A percentile compares a stretch with the other conserved stretches of the same genome.
Conservation (phyloP, 2,797 vertebrate genomes). For the Scyliorhinus canicula region DNA sequence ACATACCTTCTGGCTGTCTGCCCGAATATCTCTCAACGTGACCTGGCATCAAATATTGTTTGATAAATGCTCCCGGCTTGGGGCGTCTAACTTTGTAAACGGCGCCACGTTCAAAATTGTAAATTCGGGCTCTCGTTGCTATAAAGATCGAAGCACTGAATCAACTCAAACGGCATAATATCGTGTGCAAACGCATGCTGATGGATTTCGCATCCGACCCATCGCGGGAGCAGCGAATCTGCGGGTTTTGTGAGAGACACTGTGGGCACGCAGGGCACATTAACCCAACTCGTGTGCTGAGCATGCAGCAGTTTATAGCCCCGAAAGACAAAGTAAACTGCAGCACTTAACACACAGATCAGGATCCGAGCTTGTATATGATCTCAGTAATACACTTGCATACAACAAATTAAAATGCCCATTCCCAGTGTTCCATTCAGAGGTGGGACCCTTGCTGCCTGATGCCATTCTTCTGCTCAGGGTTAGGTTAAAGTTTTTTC, state of each 20-base stretch:
- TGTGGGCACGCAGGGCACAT: background rate
- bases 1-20: too few species aligned
- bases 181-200: background rate
- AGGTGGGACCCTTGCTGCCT: slow-evolving; percentile 50
- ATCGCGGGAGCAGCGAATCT: background rate
- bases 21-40: too few species aligned
- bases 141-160: background rate
- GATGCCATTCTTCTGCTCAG: slow-evolving; percentile 52
- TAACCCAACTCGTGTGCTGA: background rate
- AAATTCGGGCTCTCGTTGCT: background rate
- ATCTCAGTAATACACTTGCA: background rate
- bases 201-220: background rate
- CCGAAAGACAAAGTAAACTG: background rate
- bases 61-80: too few species aligned
- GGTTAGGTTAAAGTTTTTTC: slow-evolving; percentile 53
- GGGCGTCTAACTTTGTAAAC: background rate
- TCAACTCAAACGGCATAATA: background rate
- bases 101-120: background rate
- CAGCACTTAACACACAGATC: background rate
- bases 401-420: slow-evolving; percentile 24
- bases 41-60: too few species aligned
- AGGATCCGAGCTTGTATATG: background rate
- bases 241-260: background rate
- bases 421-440: slow-evolving; percentile 40
- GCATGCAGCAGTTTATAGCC: background rate